phyloP scores from a whole-genome alignment of 2,797 vertebrate species.

The Prunella strophiata region DNA sequence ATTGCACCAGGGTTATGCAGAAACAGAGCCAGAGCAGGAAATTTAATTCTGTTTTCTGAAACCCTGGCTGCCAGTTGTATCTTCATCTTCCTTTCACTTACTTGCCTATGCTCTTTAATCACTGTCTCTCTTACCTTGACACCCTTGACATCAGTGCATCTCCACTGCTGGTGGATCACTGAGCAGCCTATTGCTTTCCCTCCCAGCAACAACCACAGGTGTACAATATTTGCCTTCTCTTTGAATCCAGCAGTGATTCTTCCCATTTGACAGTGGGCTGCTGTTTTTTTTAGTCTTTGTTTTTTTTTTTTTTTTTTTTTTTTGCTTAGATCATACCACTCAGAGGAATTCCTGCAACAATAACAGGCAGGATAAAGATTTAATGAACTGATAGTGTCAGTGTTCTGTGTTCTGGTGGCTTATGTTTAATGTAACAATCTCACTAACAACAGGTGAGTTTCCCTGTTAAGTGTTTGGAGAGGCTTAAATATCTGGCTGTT shows the following conservation, averaged over 20 bases:
- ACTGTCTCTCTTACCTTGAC: background rate
- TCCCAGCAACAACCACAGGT: background rate
- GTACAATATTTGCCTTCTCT: background rate
- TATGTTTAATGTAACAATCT: constrained; percentile 53
- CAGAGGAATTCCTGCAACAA: background rate
- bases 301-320: background rate
- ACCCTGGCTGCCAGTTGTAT: background rate
- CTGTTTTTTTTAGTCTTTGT: background rate
- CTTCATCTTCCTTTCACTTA: background rate
- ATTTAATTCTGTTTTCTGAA: background rate
- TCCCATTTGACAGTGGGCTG: background rate
- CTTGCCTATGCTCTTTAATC: background rate
- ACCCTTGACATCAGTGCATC: background rate
- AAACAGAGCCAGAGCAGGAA: background rate
- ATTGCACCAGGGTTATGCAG: background rate
- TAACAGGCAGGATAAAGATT: constrained; percentile 37
- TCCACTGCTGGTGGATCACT: background rate
- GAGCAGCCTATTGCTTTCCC: background rate
- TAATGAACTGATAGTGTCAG: constrained; percentile 46
- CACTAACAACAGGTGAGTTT: constrained; percentile 26
- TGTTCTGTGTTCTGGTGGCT: constrained; percentile 34
- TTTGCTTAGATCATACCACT: background rate
- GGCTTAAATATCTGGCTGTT: background rate
- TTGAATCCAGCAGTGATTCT: background rate
- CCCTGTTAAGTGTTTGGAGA: constrained; percentile 24